A percentile compares a stretch with the other conserved stretches of the same genome.
These are phyloP conservation scores for Hydrolagus affinis DNA, from an alignment of 2,113 vertebrate species.

Conservation along the genomic window DNA sequence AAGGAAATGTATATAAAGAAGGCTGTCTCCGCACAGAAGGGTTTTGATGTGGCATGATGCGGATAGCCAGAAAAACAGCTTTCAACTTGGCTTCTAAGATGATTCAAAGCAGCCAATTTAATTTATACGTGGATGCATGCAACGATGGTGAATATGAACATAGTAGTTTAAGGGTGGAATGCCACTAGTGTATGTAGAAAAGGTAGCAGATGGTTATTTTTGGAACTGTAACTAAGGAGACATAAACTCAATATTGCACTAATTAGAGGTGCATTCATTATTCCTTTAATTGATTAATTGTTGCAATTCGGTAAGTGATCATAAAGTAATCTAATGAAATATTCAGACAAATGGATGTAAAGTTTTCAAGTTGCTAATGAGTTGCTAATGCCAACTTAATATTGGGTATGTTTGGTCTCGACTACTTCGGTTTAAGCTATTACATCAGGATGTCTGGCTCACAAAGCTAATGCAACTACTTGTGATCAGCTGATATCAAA, in stretches of 20 bases:
- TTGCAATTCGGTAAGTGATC: neutral
- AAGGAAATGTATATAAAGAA: neutral
- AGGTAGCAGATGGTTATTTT: neutral
- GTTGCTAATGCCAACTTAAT: too few relatives aligned
- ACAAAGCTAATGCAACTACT: neutral
- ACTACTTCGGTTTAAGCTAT: neutral
- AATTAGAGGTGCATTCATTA: conserved; percentile 16
- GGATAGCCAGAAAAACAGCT: neutral
- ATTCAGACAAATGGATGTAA: neutral
- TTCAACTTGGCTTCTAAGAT: conserved; percentile 17
- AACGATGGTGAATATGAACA: neutral
- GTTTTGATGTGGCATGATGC: neutral
- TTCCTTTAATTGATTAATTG: conserved; percentile 10
- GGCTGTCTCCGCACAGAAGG: neutral
- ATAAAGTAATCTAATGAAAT: neutral
- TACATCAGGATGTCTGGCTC: conserved; percentile 20
- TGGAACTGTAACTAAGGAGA: conserved; percentile 2
- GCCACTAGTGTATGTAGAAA: neutral
- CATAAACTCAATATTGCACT: conserved; percentile 4
- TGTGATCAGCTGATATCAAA: neutral
- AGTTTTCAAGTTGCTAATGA: neutral
- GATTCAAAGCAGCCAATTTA: neutral
- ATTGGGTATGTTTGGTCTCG: neutral
- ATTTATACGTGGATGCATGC: neutral
- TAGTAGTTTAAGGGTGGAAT: neutral